phyloP scores from a whole-genome alignment of 1,140 invertebrate species.

The Ips nitidus region DNA sequence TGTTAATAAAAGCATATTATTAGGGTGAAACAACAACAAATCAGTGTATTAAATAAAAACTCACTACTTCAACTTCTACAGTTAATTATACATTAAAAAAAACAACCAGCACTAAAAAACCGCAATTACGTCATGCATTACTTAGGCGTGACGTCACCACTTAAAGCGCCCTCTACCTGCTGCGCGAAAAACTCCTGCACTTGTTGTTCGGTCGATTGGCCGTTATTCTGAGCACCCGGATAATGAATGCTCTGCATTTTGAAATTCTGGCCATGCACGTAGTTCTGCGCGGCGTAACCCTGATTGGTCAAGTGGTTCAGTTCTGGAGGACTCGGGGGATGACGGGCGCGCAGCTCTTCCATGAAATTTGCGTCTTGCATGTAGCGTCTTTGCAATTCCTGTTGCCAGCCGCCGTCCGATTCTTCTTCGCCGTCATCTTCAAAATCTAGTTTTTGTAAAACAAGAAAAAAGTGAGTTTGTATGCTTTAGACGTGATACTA shows the following conservation, averaged over 20 bases:
- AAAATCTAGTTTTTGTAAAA: conserved; percentile 45
- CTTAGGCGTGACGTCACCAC: too few relatives aligned
- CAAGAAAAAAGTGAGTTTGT: conserved; percentile 7
- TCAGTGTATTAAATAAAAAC: too few relatives aligned
- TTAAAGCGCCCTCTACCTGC: conserved; percentile 32
- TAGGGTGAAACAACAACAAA: too few relatives aligned
- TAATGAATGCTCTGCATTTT: conserved; percentile 37
- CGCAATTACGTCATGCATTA: too few relatives aligned
- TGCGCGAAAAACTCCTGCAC: conserved; percentile 44
- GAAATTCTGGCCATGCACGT: conserved; percentile 37
- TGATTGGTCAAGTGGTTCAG: conserved; percentile 24
- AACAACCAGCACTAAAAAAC: too few relatives aligned
- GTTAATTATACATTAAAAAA: too few relatives aligned
- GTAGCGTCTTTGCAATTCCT: conserved; percentile 64
- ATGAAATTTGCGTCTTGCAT: conserved; percentile 68
- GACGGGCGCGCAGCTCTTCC: conserved; percentile 61
- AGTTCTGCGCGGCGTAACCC: conserved; percentile 36
- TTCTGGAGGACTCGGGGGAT: conserved; percentile 50
- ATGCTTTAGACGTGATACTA: neutral
- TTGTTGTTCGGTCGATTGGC: conserved; percentile 9
- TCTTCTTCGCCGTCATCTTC: conserved; percentile 59
- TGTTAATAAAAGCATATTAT: too few relatives aligned
- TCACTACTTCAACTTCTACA: too few relatives aligned
- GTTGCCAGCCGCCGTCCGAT: conserved; percentile 62
- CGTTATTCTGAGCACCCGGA: conserved; percentile 19